Percentiles rank a stretch among this genome's conserved stretches.
Conservation (phyloP, 2,888 invertebrate species). For the Gryllus longicercus region DNA sequence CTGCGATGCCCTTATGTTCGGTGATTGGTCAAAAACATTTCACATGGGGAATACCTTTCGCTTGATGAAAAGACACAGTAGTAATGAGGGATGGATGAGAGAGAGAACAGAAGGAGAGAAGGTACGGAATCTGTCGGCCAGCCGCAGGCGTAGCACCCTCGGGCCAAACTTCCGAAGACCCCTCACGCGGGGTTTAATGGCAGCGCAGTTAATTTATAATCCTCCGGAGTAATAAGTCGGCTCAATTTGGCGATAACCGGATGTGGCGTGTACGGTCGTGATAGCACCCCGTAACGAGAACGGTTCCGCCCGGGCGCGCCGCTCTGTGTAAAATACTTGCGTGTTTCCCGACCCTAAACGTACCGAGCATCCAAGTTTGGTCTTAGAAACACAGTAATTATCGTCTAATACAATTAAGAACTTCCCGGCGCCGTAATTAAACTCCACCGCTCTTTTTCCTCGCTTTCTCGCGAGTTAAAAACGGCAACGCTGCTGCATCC, state of each 20-base stretch:
- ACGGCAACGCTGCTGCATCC: neutral
- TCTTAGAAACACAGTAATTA: constrained; percentile 10
- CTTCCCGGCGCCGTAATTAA: neutral
- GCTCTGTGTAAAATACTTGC: neutral
- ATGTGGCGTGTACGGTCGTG: constrained; percentile 4
- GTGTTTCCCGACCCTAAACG: neutral
- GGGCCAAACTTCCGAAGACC: neutral
- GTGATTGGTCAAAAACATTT: no score
- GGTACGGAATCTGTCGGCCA: no score
- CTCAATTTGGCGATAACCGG: neutral
- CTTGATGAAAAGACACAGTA: no score
- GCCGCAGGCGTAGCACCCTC: neutral
- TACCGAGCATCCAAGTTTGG: neutral
- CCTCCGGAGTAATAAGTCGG: neutral
- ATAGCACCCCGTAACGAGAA: neutral
- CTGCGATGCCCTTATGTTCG: no score
- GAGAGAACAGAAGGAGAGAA: no score
- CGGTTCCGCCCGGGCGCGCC: neutral
- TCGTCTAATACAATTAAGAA: constrained; percentile 17
- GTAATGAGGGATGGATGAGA: no score
- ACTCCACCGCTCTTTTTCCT: neutral
- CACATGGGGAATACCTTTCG: no score
- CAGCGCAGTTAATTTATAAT: neutral
- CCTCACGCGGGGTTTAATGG: neutral
- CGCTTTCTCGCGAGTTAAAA: neutral